Evolutionary conservation across 2,888 invertebrate genomes (phyloP), one percentile per base, ranked within the genome.

Genomic region (Octonoba sinensis): DNA sequence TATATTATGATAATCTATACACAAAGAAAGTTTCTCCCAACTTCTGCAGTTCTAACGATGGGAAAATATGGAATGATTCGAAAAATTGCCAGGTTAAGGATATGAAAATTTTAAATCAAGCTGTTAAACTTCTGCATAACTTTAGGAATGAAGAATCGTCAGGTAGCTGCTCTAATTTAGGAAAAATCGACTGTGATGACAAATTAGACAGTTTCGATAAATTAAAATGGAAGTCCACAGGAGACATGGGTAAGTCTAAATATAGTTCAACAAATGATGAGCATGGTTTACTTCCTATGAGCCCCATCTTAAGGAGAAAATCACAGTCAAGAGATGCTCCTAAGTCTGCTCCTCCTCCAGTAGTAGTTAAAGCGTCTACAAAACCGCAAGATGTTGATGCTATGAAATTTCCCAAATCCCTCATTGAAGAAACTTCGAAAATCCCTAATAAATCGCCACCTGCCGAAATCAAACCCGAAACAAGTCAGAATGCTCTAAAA

Each of bases 301-400:
- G 84, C 51, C 84, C 84, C 20, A 84, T 84, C 49, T 44, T 84
- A 12, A 59, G 84, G 15, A 69, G 83, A 64, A 84, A 87, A 86
- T 27, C 86, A 85, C 73, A 86, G 85, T 81, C 86, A 85, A 83
- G 86, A 86, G 66, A 87, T 66, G 64, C 85, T 85, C 56, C 86
- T 85, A 84, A 77, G 36, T 54, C 66, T n/a, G n/a, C 60, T 18
- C 27, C 82, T 11, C 82, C 73, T 22, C 65, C 65, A n/a, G 22
- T 76, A 49, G 13, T 69, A 49, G 78, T 84, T 16, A 84, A 81
- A 49, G 83, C 79, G n/a, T 84, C 84, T n/a, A 84, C 78, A 22
- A 82, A 78, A 44, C 84, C 82, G 1, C 82, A 84, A 69, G 84
- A 82, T 72, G 51, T 84, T 11, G 78, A 82, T 69, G 82, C 82